Base-by-base conservation (phyloP, 30 jellyfish, hydroid and myxozoan genomes). In the Aurelia sp. region DNA sequence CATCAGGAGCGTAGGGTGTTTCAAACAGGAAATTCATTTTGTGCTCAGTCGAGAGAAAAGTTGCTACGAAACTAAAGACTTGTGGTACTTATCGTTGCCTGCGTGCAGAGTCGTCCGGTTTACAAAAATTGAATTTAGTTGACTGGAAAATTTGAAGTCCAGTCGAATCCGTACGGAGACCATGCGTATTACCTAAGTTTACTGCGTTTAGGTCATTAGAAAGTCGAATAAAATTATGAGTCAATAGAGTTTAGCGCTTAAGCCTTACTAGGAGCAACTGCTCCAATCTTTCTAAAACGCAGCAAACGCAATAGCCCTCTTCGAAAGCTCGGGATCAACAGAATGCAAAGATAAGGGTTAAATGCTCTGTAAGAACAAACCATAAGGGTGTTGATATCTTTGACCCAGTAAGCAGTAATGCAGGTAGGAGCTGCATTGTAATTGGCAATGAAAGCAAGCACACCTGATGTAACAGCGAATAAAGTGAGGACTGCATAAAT, bases 311-410 rank as follows among this genome's bases (percentile, higher is more conserved):
- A 38, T 13, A 55, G n/a, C 10, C 89, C 72, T 11, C 80, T 67
- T 41, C 81, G 48, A 74, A 61, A 70, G 15, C 72, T 18, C 8
- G 71, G 53, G 22, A 79, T 21, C 10, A 79, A n/a, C 58, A 79
- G 40, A 27, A 79, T 35, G 72, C 89, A 79, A 27, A 79, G 22
- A 33, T 12, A 65, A 6, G 89, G 89, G 21, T 79, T 79, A 62
- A 79, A 20, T 8, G 72, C 80, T 51, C 50, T 63, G 61, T 79
- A 74, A 31, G 80, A n/a, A n/a, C 52, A 57, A 16, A 63, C 30
- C 67, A 58, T 24, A 40, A 63, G 73, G 53, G 66, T 5, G 20
- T 41, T 79, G 63, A 74, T 55, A 13, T 63, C 78, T 15, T 55
- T n/a, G n/a, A 63, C 35, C 60, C 63, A 62, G 27, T 79, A 44